A percentile compares a stretch with the other conserved stretches of the same genome.
Conservation (phyloP, 2,797 vertebrate species). For the Macropus fuliginosus region DNA sequence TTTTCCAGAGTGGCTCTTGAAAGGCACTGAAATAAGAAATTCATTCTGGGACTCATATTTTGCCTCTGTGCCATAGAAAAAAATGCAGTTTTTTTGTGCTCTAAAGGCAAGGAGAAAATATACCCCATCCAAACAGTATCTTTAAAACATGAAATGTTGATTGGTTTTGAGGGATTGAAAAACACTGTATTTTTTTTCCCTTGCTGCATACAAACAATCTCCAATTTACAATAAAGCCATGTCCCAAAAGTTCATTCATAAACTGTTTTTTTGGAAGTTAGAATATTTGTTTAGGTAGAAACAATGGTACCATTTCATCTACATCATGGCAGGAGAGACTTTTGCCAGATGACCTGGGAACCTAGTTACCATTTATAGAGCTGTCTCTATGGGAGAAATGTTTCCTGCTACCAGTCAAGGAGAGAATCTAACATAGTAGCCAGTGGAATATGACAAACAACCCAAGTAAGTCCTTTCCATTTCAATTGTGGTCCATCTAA, state of each 20-base stretch:
- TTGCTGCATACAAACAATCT: neutral
- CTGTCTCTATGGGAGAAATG: conserved; percentile 24
- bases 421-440: neutral
- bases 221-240: conserved; percentile 3
- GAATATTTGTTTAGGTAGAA: conserved; percentile 47
- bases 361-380: conserved; percentile 37
- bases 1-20: conserved; percentile 40
- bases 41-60: conserved; percentile 51
- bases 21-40: conserved; percentile 33
- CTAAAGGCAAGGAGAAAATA: conserved; percentile 44
- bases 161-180: conserved; percentile 14
- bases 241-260: conserved; percentile 24
- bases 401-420: neutral
- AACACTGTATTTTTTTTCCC: neutral
- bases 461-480: neutral
- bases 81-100: conserved; percentile 47
- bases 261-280: neutral
- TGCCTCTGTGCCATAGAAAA: conserved; percentile 57
- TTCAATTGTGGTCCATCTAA: neutral
- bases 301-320: conserved; percentile 16
- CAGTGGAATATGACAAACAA: neutral
- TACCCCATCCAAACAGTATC: neutral
- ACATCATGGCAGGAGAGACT: neutral
- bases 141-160: conserved; percentile 34
- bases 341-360: conserved; percentile 59